Conservation (phyloP, 2,888 invertebrate genomes). For the Pheosia tremula region DNA sequence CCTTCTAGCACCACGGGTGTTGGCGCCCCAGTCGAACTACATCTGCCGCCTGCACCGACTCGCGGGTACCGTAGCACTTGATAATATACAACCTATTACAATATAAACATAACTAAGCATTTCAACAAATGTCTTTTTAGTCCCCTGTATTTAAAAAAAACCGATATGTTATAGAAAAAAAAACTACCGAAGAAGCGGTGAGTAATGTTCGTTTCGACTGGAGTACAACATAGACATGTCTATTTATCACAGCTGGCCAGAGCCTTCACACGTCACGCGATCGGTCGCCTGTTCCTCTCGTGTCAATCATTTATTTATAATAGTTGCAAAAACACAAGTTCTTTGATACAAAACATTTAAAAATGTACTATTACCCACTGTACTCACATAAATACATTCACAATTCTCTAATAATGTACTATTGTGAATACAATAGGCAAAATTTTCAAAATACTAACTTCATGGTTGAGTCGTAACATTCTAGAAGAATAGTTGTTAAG, state of each 20-base stretch:
- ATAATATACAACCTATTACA: constrained; percentile 35
- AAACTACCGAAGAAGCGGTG: neutral
- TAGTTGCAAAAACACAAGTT: constrained; percentile 8
- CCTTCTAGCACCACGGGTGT: constrained; percentile 76
- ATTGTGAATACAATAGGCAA: constrained; percentile 10
- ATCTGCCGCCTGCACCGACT: neutral
- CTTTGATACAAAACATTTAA: neutral
- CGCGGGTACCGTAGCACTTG: neutral
- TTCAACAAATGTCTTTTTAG: constrained; percentile 36
- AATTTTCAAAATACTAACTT: constrained; percentile 10
- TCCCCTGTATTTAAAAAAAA: constrained; percentile 30
- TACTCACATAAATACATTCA: constrained; percentile 1
- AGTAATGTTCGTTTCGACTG: constrained; percentile 15
- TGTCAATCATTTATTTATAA: constrained; percentile 19
- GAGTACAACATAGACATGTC: constrained; percentile 41
- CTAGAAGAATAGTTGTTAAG: constrained; percentile 39
- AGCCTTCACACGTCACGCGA: constrained; percentile 37
- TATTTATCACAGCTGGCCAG: constrained; percentile 57
- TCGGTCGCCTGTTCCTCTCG: constrained; percentile 30
- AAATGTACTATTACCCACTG: neutral
- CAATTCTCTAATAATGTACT: constrained; percentile 10
- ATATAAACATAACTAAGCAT: constrained; percentile 29
- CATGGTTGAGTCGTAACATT: constrained; percentile 21
- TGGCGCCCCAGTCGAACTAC: constrained; percentile 21
- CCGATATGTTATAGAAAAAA: constrained; percentile 1